Evolutionary conservation across 2,888 invertebrate species (phyloP), one percentile per base, ranked within the genome.

Genomic region (Netelia virgata): DNA sequence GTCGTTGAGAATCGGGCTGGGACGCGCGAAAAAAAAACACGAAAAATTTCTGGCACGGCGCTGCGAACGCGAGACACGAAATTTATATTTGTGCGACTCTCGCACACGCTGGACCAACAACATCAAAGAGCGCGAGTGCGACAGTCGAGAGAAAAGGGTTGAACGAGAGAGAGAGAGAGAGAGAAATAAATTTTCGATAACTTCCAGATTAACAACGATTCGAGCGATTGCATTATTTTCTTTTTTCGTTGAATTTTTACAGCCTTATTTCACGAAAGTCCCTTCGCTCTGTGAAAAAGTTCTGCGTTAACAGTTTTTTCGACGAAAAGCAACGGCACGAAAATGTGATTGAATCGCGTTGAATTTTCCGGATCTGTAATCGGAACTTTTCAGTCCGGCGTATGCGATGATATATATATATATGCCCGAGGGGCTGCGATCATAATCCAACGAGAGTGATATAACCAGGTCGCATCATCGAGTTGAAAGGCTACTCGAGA

Each of bases 321-420:
- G 23, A 41, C 20, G 61, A 63, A 16, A 41, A 57, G 20, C 20
- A 70, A 57, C 82, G 84, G 86, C 79, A 84, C 76, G 61, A 86
- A 84, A 86, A 85, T 86, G 86, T 85, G 82, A 86, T 80, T 85
- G 55, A 84, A 74, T 61, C 68, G 64, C 16, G 36, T n/a, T 14
- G 59, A 63, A 53, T 47, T 53, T 41, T 55, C 36, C 36, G 36
- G 36, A 6, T 36, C 6, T 36, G 36, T 36, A 36, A 36, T 36
- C 36, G 57, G 18, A 16, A 18, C n/a, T 57, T 57, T 10, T 10
- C 2, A 9, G 57, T 57, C 10, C 57, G 10, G 18, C 9, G 57
- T 8, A 20, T 57, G 9, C 9, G 16, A 23, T 23, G 47, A 5
- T 16, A 23, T 23, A 11, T 23, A 16, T 43, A 16, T 57, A 41